Conservation (phyloP, 2,888 invertebrate genomes). For the Odontothrips loti region DNA sequence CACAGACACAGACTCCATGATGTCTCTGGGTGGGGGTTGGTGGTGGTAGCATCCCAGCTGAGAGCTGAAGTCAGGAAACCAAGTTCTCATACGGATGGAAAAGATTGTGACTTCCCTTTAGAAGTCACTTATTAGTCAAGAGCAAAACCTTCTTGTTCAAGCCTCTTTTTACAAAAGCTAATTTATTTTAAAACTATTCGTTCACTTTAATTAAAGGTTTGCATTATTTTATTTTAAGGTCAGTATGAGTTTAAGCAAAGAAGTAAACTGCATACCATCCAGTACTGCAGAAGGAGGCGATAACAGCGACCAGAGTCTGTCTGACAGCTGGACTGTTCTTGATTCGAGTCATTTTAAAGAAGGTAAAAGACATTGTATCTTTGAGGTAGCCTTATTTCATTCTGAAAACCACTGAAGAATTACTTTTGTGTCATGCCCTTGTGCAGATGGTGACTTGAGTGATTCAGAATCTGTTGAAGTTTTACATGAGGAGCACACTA, state of each 20-base stretch:
- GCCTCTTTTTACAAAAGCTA: no score
- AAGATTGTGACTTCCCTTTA: no score
- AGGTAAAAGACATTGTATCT: neutral
- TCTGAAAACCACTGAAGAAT: neutral
- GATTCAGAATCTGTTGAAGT: conserved; percentile 11
- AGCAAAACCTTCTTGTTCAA: neutral
- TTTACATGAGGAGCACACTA: neutral
- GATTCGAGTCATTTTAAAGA: conserved; percentile 19
- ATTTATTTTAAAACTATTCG: no score
- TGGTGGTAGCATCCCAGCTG: no score
- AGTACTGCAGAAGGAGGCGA: neutral
- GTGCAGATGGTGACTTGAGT: conserved; percentile 16
- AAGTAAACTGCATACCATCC: neutral
- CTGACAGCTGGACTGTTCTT: conserved; percentile 12
- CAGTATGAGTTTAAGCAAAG: neutral
- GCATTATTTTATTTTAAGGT: neutral
- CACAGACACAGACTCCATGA: no score
- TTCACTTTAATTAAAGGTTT: no score
- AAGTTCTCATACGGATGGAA: no score
- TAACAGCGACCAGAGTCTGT: neutral
- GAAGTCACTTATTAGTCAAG: no score
- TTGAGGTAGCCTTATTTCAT: no score
- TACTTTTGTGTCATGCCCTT: neutral
- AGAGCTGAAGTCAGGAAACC: no score
- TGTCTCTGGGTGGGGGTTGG: no score